A percentile compares a stretch with the other conserved stretches of the same genome.
Conservation (phyloP, 1,140 invertebrate genomes). For the Drosophila rufa region DNA sequence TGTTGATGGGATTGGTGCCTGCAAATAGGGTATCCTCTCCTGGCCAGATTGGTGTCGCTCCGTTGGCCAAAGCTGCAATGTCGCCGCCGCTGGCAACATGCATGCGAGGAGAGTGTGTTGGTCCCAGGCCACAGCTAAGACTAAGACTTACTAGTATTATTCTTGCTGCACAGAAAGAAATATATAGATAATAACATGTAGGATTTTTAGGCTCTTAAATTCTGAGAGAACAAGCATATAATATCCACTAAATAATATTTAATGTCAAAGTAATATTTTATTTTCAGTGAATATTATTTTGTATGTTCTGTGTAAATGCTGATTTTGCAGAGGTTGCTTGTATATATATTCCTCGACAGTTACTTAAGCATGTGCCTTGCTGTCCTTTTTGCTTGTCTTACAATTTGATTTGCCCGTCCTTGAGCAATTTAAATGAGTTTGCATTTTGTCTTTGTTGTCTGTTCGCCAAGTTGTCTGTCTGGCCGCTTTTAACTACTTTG, state of each 20-base stretch:
- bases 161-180: background rate
- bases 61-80: conserved; percentile 68
- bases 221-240: background rate
- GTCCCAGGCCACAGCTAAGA: conserved; percentile 54
- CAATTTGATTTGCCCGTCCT: conserved; percentile 69
- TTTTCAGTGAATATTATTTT: background rate
- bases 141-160: background rate
- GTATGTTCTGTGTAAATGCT: background rate
- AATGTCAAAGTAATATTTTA: too few species aligned
- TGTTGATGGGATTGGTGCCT: conserved; percentile 6
- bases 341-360: conserved; percentile 34
- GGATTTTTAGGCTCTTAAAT: too few species aligned
- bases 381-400: conserved; percentile 53
- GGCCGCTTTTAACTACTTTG: conserved; percentile 69
- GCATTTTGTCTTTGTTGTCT: conserved; percentile 62
- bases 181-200: background rate
- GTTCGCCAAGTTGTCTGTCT: conserved; percentile 13
- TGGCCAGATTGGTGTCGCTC: conserved; percentile 75
- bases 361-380: conserved; percentile 46
- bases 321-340: conserved; percentile 1
- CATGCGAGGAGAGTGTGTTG: conserved; percentile 44
- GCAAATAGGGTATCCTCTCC: conserved; percentile 23
- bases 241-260: background rate
- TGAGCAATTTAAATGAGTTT: conserved; percentile 79
- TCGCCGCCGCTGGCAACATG: conserved; percentile 67